These are phyloP conservation scores for Cyrtonyx montezumae DNA, from an alignment of 2,113 vertebrate genomes.

Conservation along the genomic window DNA sequence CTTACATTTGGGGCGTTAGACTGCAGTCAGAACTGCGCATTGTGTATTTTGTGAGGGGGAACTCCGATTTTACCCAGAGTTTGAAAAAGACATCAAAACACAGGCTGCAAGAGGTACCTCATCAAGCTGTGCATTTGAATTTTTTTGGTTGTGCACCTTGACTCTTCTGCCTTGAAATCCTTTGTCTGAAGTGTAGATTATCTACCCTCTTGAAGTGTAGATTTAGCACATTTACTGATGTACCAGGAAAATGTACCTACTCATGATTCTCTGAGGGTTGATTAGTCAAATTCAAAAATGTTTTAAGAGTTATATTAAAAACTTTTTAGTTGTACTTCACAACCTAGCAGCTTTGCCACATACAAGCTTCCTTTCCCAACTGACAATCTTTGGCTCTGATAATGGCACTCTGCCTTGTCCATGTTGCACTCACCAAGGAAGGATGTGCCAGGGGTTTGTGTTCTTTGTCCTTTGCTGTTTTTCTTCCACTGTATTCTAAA, in stretches of 20 bases:
- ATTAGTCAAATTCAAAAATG: not conserved
- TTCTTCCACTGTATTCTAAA: not conserved
- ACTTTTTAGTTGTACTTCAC: not conserved
- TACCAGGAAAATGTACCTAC: not conserved
- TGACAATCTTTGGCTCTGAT: not conserved
- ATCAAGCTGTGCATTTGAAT: not conserved
- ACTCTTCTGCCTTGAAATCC: not conserved
- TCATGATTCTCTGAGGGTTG: not conserved
- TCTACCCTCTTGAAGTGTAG: not conserved
- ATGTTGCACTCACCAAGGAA: not conserved
- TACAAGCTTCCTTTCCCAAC: not conserved
- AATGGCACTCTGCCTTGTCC: not conserved
- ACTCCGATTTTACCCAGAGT: not conserved
- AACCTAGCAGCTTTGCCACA: not conserved
- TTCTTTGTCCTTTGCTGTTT: not conserved
- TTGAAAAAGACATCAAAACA: not conserved
- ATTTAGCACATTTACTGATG: not conserved
- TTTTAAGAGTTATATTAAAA: not conserved
- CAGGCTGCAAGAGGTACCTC: not conserved
- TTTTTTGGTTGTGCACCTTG: not conserved
- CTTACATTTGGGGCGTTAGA: not conserved
- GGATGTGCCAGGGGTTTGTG: not conserved
- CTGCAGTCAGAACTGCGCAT: fast-evolving
- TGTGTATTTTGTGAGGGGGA: not conserved
- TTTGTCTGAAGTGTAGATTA: not conserved